Conservation (phyloP, 2,888 invertebrate genomes). For the Heliconius erato region DNA sequence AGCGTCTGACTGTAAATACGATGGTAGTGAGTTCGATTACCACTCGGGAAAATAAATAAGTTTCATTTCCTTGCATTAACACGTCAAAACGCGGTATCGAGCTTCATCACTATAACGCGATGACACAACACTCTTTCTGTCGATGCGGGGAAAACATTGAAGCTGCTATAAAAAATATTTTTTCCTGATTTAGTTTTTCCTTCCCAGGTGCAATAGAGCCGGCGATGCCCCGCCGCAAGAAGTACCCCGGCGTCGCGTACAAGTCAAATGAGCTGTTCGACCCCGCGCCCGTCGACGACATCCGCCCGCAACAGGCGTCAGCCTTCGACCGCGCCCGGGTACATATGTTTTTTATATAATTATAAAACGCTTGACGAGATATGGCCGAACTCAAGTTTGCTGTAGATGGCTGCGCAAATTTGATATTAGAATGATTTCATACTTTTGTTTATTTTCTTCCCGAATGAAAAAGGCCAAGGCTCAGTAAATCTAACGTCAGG, state of each 20-base stretch:
- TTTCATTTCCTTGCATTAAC: not conserved
- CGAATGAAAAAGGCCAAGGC: too few species aligned
- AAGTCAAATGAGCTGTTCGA: slow-evolving; percentile 94
- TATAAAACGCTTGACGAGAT: not conserved
- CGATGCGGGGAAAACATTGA: too few species aligned
- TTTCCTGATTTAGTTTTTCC: not conserved
- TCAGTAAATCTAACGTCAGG: too few species aligned
- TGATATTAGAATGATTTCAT: too few species aligned
- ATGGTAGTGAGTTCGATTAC: not conserved
- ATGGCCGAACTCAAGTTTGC: too few species aligned
- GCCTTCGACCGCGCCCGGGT: slow-evolving; percentile 89
- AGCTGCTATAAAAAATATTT: not conserved
- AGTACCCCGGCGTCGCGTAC: slow-evolving; percentile 95
- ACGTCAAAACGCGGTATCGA: not conserved
- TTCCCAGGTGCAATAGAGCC: slow-evolving; percentile 88
- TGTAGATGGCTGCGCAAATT: too few species aligned
- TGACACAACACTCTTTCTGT: not conserved
- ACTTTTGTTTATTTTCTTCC: too few species aligned
- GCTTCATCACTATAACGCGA: not conserved
- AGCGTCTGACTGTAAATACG: not conserved
- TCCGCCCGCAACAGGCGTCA: slow-evolving; percentile 83
- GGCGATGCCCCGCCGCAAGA: slow-evolving; percentile 94
- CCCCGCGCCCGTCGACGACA: slow-evolving; percentile 87
- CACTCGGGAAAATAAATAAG: not conserved
- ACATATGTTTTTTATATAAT: slow-evolving; percentile 50